Evolutionary conservation across 2,113 vertebrate genomes (phyloP).

Genomic region (Micronycteris hirsuta): DNA sequence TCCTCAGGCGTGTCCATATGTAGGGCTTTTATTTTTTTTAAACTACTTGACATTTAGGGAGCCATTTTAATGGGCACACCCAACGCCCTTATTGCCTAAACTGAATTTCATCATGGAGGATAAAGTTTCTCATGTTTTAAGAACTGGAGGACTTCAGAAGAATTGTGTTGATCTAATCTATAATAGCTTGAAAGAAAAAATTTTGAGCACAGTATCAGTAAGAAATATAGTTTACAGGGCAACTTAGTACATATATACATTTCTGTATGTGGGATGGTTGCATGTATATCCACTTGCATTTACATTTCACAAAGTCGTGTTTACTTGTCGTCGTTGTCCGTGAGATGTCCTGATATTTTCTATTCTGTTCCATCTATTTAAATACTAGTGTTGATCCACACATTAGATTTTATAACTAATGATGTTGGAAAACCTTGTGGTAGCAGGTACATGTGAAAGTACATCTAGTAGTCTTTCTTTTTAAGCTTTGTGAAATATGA

Average conservation of each 20-base stretch:
- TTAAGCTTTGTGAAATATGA: constrained; percentile 3
- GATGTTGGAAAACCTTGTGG: background rate
- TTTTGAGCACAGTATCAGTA: background rate
- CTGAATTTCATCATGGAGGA: background rate
- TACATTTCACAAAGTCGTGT: background rate
- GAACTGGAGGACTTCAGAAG: background rate
- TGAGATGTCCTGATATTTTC: constrained; percentile 10
- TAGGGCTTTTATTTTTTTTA: background rate
- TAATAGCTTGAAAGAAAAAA: constrained; percentile 7
- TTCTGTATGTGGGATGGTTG: background rate
- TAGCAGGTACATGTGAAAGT: background rate
- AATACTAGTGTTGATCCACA: background rate
- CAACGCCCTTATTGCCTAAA: background rate
- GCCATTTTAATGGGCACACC: background rate
- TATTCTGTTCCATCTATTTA: background rate
- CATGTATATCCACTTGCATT: background rate
- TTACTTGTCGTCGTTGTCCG: background rate
- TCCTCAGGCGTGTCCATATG: background rate
- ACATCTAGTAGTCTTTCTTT: background rate
- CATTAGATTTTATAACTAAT: background rate
- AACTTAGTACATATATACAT: background rate
- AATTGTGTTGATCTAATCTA: background rate
- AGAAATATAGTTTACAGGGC: background rate
- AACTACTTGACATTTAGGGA: background rate
- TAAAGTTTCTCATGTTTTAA: background rate